Evolutionary conservation across 2,113 vertebrate genomes (phyloP), one percentile per base, ranked within the genome.

Genomic region (Tupaia tana): DNA sequence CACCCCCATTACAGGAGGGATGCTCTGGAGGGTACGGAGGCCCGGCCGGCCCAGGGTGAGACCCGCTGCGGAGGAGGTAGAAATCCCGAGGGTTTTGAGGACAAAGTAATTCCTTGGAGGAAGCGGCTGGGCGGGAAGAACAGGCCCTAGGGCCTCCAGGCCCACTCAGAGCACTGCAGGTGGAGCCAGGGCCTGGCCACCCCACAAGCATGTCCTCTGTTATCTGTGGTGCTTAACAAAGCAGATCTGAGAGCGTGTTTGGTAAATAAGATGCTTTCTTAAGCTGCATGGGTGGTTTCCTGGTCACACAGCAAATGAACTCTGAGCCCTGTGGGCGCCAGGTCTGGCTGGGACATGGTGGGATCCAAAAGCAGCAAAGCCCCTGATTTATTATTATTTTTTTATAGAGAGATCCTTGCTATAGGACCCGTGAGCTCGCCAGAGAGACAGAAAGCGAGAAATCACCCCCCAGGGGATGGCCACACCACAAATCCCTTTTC

Each of bases 1-100:
- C 18, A 10, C 61, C 70, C 34, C 1, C 31, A 3, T 43, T 5
- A 7, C 27, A 7, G 1, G 12, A 54, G 64, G 7, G 19, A 2
- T 27, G 3, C 24, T 0, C 1, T 0, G 7, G 3, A 74, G 8
- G 3, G 15, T 7, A 7, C 2, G 3, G 31, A 0, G 7, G 67
- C 43, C 56, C 0, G 11, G 54, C 66, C 66, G 1, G 9, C 70
- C 58, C 9, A 59, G 73, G 20, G 4, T 0, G 25, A 1, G 6
- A 27, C 19, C n/a, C 56, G 3, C 18, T 1, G n/a, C 19, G 19
- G 71, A 61, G 22, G 74, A 29, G 19, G 24, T 7, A 29, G 67
- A 52, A 24, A 25, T 29, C 43, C 3, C 0, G 0, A 63, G 58
- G 56, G 61, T 13, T 29, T 8, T 19, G 7, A 22, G 78, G 75